Conservation (phyloP, 64 coral and sea anemone species). For the Stichodactyla mertensii region DNA sequence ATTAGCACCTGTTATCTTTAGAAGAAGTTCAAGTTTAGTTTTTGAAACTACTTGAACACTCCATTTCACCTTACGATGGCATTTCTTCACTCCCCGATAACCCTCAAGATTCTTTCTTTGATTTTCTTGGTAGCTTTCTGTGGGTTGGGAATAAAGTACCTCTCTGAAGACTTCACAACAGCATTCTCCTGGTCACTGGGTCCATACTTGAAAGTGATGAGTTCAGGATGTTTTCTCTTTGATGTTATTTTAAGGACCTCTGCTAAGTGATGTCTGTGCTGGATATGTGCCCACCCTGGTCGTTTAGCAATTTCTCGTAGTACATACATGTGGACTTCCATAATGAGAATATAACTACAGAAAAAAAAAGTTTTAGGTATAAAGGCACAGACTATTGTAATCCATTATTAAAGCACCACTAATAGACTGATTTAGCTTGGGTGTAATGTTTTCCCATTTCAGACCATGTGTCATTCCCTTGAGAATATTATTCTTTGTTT, state of each 20-base stretch:
- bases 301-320: constrained; percentile 71
- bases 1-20: too few species aligned
- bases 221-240: constrained; percentile 87
- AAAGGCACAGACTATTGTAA: too few species aligned
- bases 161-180: constrained; percentile 50
- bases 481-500: too few species aligned
- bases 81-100: constrained; percentile 32
- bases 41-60: too few species aligned
- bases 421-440: not conserved
- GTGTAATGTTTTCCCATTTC: not conserved
- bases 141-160: constrained; percentile 92
- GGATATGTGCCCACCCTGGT: constrained; percentile 83
- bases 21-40: too few species aligned
- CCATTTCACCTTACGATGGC: too few species aligned
- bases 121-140: constrained; percentile 86
- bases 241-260: constrained; percentile 87
- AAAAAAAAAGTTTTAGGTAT: not conserved
- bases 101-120: constrained; percentile 82
- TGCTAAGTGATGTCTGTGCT: constrained; percentile 71
- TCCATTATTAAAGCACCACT: too few species aligned
- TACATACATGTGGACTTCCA: constrained; percentile 79
- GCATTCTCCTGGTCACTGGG: constrained; percentile 34
- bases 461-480: too few species aligned
- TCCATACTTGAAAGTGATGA: constrained; percentile 92
- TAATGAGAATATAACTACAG: constrained; percentile 79